Base-by-base conservation (phyloP, 2,888 invertebrate genomes). In the Prenolepis imparis region DNA sequence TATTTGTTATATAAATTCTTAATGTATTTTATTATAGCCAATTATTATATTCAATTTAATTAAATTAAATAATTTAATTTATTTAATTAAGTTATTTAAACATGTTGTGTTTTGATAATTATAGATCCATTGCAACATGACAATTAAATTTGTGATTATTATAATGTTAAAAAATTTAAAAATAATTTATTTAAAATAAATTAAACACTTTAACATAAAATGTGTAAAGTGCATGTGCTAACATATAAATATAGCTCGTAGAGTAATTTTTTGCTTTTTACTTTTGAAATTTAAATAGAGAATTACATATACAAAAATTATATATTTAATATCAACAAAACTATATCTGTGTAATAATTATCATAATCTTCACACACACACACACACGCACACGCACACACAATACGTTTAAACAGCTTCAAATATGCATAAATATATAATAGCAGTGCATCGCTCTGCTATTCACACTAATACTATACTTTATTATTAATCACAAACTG, bases 401-500 rank as follows among this genome's bases (percentile, higher is more conserved):
- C 52, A 66, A 75, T 48, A 41, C n/a, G 5, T 11, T n/a, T 28
- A 74, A 63, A 21, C 0, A 32, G 15, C 32, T 52, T 24, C 1
- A n/a, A 75, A 66, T 39, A 3, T 0, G 0, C 9, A 39, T 66
- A 55, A 55, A 36, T 39, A 59, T 28, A 4, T 59, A 39, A 41
- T 1, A 3, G 15, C 5, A 0, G 3, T 36, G 18, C 36, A 75
- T 32, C 3, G 39, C 12, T 18, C 1, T 21, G 3, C 11, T 36
- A 55, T 9, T 8, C 0, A 9, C 2, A 8, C 48, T 52, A 52
- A 52, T 41, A 36, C 36, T 2, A 8, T 12, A n/a, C n/a, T 39
- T 66, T 8, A 66, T 52, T 66, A 66, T 52, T 75, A 55, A 74
- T 64, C n/a, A 41, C 15, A 24, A 66, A 39, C 12, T 11, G 8